phyloP scores from a whole-genome alignment of 2,888 invertebrate species.

The Arrhopalites spinosus region DNA sequence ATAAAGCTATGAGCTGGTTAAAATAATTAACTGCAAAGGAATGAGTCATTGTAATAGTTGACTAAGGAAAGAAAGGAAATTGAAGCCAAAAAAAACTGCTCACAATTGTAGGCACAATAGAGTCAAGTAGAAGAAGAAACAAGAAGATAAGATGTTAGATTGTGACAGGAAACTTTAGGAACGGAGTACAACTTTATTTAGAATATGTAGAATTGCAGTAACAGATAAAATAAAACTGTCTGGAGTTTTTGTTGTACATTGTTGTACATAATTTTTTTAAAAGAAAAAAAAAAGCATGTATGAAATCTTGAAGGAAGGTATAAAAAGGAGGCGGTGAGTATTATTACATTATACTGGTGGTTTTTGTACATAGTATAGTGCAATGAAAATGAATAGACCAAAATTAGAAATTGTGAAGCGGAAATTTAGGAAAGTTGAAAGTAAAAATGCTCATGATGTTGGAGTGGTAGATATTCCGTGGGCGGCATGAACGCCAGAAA shows the following conservation, averaged over 20 bases:
- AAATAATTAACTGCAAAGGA: background rate
- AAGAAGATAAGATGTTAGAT: slow-evolving; percentile 3
- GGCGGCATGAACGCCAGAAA: slow-evolving; percentile 52
- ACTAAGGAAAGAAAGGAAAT: background rate
- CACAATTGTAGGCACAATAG: slow-evolving; percentile 3
- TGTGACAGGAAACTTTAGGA: background rate
- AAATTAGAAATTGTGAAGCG: slow-evolving; percentile 54
- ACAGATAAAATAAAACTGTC: too few relatives aligned
- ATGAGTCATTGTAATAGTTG: slow-evolving; percentile 1
- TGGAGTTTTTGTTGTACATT: too few relatives aligned
- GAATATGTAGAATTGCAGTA: too few relatives aligned
- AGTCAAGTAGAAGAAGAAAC: background rate
- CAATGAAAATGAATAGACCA: slow-evolving; percentile 30
- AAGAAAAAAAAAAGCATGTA: too few relatives aligned
- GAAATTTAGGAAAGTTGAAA: slow-evolving; percentile 49
- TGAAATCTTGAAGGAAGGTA: too few relatives aligned
- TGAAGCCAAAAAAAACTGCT: slow-evolving; percentile 2
- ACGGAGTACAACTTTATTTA: too few relatives aligned
- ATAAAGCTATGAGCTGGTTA: background rate
- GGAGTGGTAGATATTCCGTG: slow-evolving; percentile 50
- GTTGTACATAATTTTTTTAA: too few relatives aligned
- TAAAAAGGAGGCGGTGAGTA: background rate
- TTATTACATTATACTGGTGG: background rate
- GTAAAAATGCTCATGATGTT: slow-evolving; percentile 43
- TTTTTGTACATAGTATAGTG: background rate